phyloP scores from a whole-genome alignment of 2,888 invertebrate species.

The Dynastes tityus region DNA sequence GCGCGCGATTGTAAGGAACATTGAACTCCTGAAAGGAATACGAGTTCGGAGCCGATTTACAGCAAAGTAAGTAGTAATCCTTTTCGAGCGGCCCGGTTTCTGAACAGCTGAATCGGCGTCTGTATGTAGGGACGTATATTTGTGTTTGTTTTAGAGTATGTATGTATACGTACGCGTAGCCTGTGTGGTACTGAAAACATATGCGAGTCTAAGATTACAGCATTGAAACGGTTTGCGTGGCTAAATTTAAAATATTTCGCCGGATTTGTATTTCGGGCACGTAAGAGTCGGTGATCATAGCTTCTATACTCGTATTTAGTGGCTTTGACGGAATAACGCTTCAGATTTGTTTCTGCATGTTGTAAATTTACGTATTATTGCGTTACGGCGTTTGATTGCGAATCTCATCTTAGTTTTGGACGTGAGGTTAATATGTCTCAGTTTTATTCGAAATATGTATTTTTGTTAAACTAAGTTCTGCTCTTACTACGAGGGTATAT shows the following conservation, averaged over 20 bases:
- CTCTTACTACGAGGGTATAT: no score
- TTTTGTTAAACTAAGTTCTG: no score
- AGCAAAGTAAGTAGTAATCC: slow-evolving; percentile 4
- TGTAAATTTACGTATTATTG: no score
- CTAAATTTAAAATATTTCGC: slow-evolving; percentile 7
- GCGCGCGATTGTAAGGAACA: slow-evolving; percentile 4
- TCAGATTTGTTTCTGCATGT: background rate
- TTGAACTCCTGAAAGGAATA: slow-evolving; percentile 27
- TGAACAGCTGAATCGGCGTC: background rate
- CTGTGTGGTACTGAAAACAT: background rate
- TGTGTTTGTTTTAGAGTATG: background rate
- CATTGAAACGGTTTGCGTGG: background rate
- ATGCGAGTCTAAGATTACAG: slow-evolving; percentile 10
- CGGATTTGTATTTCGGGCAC: background rate
- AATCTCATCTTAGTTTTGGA: no score
- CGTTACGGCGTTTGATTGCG: no score
- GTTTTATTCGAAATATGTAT: no score
- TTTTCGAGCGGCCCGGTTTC: background rate
- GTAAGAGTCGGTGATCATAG: background rate
- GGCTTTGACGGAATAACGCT: background rate
- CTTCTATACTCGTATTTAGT: background rate
- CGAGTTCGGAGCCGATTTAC: slow-evolving; percentile 9
- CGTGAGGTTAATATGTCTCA: no score
- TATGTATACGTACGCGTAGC: background rate
- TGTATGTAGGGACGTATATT: background rate